These are phyloP conservation scores for Odontocolon sp. DNA, from an alignment of 2,888 invertebrate genomes.

Conservation along the genomic window DNA sequence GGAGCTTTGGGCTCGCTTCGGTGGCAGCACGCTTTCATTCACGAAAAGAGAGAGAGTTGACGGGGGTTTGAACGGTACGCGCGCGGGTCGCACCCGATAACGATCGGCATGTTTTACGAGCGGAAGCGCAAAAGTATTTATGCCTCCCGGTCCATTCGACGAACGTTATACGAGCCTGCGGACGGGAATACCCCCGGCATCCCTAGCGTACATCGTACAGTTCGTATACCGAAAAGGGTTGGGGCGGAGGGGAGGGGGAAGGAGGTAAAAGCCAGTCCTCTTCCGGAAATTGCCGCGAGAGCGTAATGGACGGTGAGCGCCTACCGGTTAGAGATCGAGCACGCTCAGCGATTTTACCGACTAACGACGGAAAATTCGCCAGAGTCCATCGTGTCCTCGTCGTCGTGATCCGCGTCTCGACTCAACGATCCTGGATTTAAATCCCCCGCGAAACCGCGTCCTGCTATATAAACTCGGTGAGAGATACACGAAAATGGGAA, in stretches of 20 bases:
- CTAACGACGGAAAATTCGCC: slow-evolving; percentile 60
- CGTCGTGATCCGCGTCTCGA: slow-evolving; percentile 9
- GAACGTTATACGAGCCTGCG: slow-evolving; percentile 55
- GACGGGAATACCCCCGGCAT: slow-evolving; percentile 46
- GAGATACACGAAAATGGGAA: too few species aligned
- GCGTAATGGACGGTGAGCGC: slow-evolving; percentile 60
- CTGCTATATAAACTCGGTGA: too few species aligned
- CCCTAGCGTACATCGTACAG: too few species aligned
- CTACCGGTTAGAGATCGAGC: slow-evolving; percentile 54
- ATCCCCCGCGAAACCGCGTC: too few species aligned
- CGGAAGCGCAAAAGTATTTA: slow-evolving; percentile 66
- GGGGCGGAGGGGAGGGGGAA: slow-evolving; percentile 13
- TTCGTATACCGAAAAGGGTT: too few species aligned
- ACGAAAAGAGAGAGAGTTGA: slow-evolving; percentile 33
- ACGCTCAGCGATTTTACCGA: slow-evolving; percentile 56
- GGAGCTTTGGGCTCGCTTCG: slow-evolving; percentile 13
- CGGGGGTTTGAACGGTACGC: slow-evolving; percentile 48
- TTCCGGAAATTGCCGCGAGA: slow-evolving; percentile 65
- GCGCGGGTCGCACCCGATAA: slow-evolving; percentile 47
- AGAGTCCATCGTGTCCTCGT: slow-evolving; percentile 23
- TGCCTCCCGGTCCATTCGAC: slow-evolving; percentile 63
- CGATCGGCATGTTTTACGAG: slow-evolving; percentile 61
- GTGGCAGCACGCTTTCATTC: slow-evolving; percentile 30
- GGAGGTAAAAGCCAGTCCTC: slow-evolving; percentile 17
- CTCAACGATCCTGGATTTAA: too few species aligned